Base-by-base conservation (phyloP, 1,140 invertebrate genomes). In the Streblospio benedicti region DNA sequence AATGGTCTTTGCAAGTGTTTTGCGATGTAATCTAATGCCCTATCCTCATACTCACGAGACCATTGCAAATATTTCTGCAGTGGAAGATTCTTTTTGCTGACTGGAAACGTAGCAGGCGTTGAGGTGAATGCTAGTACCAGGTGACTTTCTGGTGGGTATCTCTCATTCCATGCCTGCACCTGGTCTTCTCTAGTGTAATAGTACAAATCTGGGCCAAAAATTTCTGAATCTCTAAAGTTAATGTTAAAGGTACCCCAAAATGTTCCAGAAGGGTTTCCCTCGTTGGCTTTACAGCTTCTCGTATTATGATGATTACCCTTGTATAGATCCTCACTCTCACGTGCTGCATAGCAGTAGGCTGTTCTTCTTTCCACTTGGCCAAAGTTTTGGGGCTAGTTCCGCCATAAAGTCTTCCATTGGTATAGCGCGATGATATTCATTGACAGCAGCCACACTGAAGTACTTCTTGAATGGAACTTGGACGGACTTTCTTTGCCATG, bases 191-290 rank as follows among this genome's bases (percentile, higher is more conserved):
- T 9, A 12, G 65, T 83, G 80, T 94, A 90, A 79, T 91, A 96
- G 76, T 90, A 86, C 1, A 97, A 12, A 38, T n/a, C n/a, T n/a
- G 53, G 78, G 2, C 85, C 85, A 81, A 93, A 97, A 78, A 95
- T 95, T 78, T 92, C 89, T 6, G 93, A 97, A 4, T 73, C 77
- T 28, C 85, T 82, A 83, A 99, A 99, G 71, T 96, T 86, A 53
- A 99, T 83, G 61, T 84, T 78, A 72, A 88, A 94, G 52, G 89
- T 90, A 73, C 97, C 90, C 96, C 96, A 99, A 80, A 98, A 99
- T 41, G 95, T 91, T 20, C 92, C 93, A 82, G 98, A 99, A 31
- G 96, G 96, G 81, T 97, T 99, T 2, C 95, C 96, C 71, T 96
- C 90, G 76, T 97, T 98, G 2, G 94, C 91, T 82, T 96, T 91